These are phyloP conservation scores for roundworm (Caenorhabditis elegans) DNA, from an alignment of 1,140 invertebrate genomes.

Conservation along the genomic window DNA sequence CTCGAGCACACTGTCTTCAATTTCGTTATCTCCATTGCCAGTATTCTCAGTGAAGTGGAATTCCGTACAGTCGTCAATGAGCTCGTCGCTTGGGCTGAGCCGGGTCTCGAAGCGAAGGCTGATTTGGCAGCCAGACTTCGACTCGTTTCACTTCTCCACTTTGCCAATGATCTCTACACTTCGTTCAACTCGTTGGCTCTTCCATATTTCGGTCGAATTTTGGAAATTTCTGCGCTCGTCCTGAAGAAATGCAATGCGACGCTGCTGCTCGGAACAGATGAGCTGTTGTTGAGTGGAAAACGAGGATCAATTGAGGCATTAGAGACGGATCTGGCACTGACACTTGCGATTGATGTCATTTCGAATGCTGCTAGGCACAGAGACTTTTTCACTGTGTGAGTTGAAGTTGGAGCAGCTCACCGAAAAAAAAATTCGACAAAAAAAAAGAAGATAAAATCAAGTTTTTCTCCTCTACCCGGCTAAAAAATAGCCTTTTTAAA, in stretches of 20 bases:
- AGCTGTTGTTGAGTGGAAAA: constrained; percentile 34
- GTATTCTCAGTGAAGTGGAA: neutral
- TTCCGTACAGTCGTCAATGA: constrained; percentile 34
- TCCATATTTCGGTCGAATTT: constrained; percentile 41
- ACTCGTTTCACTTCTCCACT: constrained; percentile 41
- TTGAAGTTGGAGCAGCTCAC: neutral
- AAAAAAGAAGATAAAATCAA: too few relatives aligned
- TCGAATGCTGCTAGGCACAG: constrained; percentile 39
- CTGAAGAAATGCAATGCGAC: constrained; percentile 33
- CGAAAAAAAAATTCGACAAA: neutral
- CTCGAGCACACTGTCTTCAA: constrained; percentile 17
- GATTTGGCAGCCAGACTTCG: neutral
- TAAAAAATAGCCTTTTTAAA: too few relatives aligned
- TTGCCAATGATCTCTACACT: constrained; percentile 45
- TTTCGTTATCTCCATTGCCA: constrained; percentile 13
- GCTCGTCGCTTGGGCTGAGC: constrained; percentile 41
- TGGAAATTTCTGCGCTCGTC: constrained; percentile 43
- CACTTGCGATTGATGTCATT: constrained; percentile 38
- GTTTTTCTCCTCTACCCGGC: too few relatives aligned
- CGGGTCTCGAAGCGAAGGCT: neutral
- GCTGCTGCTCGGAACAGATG: neutral
- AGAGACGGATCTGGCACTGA: constrained; percentile 38
- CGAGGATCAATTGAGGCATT: constrained; percentile 19
- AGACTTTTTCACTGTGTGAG: constrained; percentile 44
- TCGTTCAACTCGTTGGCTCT: constrained; percentile 41